A percentile compares a stretch with the other conserved stretches of the same genome.
Conservation (phyloP, 2,797 vertebrate species). For the Hippoglossus hippoglossus region DNA sequence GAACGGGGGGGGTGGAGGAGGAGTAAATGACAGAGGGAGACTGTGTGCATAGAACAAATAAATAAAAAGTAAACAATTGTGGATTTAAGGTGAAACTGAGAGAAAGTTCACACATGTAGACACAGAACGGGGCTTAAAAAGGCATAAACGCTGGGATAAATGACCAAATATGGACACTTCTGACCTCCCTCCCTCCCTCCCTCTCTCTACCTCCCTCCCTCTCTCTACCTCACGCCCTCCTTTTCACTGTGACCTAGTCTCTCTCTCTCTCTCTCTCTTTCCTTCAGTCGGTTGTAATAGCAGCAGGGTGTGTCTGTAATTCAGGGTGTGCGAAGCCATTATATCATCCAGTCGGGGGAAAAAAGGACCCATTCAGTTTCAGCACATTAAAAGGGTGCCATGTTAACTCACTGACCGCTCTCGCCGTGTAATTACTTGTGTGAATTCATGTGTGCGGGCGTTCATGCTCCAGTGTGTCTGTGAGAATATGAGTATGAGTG, state of each 20-base stretch:
- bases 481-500: slow-evolving; percentile 4
- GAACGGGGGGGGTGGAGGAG: not conserved
- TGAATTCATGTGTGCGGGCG: slow-evolving; percentile 48
- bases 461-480: slow-evolving; percentile 25
- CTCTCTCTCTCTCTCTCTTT: slow-evolving; percentile 43
- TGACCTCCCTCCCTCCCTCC: slow-evolving; percentile 67
- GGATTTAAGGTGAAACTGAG: not conserved
- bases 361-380: slow-evolving; percentile 71
- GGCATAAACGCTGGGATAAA: slow-evolving; percentile 66
- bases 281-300: slow-evolving; percentile 62
- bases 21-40: slow-evolving; percentile 1
- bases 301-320: slow-evolving; percentile 80
- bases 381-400: slow-evolving; percentile 49
- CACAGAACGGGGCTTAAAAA: slow-evolving; percentile 26
- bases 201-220: slow-evolving; percentile 40
- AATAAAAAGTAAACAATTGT: not conserved
- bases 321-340: slow-evolving; percentile 74
- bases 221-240: slow-evolving; percentile 38
- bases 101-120: not conserved
- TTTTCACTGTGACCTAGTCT: slow-evolving; percentile 48
- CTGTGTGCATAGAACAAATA: not conserved
- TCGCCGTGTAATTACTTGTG: slow-evolving; percentile 35
- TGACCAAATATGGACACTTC: slow-evolving; percentile 85
- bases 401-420: slow-evolving; percentile 52
- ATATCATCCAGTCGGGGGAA: slow-evolving; percentile 65